These are phyloP conservation scores for Rallus limicola DNA, from an alignment of 2,113 vertebrate genomes.

Conservation along the genomic window DNA sequence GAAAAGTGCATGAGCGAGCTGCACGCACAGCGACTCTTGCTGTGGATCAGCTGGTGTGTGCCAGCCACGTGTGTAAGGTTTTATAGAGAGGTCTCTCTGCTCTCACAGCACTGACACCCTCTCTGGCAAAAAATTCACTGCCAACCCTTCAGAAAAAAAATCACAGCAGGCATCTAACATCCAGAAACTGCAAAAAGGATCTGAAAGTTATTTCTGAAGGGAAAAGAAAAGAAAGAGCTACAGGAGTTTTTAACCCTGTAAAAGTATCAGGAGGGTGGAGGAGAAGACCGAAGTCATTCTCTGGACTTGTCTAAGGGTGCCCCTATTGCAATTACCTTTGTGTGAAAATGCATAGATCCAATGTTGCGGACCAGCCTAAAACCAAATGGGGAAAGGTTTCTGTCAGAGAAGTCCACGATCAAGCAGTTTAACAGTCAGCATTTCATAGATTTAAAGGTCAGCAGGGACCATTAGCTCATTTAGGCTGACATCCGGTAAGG, in stretches of 20 bases:
- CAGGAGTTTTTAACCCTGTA: neutral
- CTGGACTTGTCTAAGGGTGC: neutral
- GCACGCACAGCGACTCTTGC: neutral
- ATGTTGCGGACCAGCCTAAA: neutral
- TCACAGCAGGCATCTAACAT: neutral
- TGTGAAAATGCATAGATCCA: neutral
- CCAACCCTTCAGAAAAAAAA: neutral
- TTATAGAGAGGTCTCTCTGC: neutral
- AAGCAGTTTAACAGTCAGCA: neutral
- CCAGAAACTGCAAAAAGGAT: neutral
- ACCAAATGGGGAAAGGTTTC: neutral
- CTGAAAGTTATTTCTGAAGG: neutral
- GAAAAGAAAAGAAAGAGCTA: neutral
- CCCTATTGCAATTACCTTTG: neutral
- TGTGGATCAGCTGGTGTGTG: neutral
- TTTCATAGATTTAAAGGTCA: neutral
- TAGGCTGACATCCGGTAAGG: neutral
- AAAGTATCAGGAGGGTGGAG: neutral
- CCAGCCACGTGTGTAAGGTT: neutral
- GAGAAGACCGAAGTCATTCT: neutral
- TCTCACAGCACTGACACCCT: neutral
- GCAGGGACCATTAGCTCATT: slow-evolving; percentile 6
- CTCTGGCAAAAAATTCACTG: neutral
- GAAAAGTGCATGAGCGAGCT: neutral
- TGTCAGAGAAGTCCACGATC: neutral